Percentiles rank a stretch among this genome's conserved stretches.
Evolutionary conservation across 1,140 invertebrate genomes (phyloP).

Genomic region (Calliopsis andreniformis): DNA sequence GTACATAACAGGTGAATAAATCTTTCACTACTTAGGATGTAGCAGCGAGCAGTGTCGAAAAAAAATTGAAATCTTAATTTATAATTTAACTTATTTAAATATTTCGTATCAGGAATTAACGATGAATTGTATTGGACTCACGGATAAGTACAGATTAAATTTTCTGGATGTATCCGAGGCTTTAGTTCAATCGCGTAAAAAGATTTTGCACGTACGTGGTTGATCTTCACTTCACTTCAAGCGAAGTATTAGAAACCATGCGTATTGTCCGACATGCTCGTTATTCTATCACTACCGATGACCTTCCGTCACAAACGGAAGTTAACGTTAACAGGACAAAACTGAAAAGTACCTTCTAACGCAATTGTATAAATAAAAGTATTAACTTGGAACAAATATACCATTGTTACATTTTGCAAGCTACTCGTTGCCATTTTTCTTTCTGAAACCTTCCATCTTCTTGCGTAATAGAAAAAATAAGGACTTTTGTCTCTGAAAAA

Average conservation of each 20-base stretch:
- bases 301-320: slow-evolving; percentile 16
- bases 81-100: too few relatives aligned
- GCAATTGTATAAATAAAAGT: slow-evolving; percentile 60
- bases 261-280: not conserved
- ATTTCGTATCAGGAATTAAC: too few relatives aligned
- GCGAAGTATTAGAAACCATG: not conserved
- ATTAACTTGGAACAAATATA: slow-evolving; percentile 70
- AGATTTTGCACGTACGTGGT: too few relatives aligned
- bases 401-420: slow-evolving; percentile 74
- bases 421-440: slow-evolving; percentile 36
- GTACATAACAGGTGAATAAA: not conserved
- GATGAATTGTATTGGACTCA: not conserved
- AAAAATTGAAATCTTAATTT: not conserved
- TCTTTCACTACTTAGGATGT: not conserved
- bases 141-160: too few relatives aligned
- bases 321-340: slow-evolving; percentile 16
- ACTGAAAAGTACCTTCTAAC: slow-evolving; percentile 42
- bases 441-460: too few relatives aligned
- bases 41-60: not conserved
- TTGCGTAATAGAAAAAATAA: too few relatives aligned
- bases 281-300: not conserved
- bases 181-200: too few relatives aligned
- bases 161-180: too few relatives aligned
- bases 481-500: too few relatives aligned
- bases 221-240: too few relatives aligned